Evolutionary conservation across 2,797 vertebrate genomes (phyloP).

Genomic region (Telmatherina bonti): DNA sequence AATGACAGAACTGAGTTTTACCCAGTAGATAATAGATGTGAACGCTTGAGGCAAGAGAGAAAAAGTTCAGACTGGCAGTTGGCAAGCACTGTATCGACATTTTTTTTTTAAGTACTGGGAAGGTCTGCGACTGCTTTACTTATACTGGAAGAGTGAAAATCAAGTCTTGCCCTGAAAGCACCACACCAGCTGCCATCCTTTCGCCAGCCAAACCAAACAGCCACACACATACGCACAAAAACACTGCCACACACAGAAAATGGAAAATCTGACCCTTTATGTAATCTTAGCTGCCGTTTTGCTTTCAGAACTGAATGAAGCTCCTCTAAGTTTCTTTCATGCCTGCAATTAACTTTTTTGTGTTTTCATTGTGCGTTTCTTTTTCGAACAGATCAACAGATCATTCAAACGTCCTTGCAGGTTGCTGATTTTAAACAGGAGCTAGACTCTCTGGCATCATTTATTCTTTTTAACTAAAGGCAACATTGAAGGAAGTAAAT

Average conservation of each 20-base stretch:
- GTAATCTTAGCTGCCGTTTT: constrained; percentile 57
- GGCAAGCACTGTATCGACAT: neutral
- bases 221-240: constrained; percentile 65
- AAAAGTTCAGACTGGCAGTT: neutral
- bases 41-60: neutral
- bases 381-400: neutral
- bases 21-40: constrained; percentile 6
- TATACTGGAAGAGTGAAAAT: constrained; percentile 27
- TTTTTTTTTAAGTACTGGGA: constrained; percentile 15
- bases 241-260: constrained; percentile 65
- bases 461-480: neutral
- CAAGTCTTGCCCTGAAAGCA: constrained; percentile 44
- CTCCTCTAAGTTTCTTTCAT: constrained; percentile 14
- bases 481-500: neutral
- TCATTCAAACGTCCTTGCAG: neutral
- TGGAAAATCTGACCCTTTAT: constrained; percentile 72
- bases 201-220: constrained; percentile 75
- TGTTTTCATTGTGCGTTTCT: neutral
- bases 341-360: constrained; percentile 10
- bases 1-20: constrained; percentile 4
- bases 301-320: constrained; percentile 46
- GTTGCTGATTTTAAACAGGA: neutral
- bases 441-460: neutral
- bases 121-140: constrained; percentile 26
- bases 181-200: constrained; percentile 62